Percentiles rank a stretch among this genome's conserved stretches.
Evolutionary conservation across 2,113 vertebrate species (phyloP).

Genomic region (Bucco capensis): DNA sequence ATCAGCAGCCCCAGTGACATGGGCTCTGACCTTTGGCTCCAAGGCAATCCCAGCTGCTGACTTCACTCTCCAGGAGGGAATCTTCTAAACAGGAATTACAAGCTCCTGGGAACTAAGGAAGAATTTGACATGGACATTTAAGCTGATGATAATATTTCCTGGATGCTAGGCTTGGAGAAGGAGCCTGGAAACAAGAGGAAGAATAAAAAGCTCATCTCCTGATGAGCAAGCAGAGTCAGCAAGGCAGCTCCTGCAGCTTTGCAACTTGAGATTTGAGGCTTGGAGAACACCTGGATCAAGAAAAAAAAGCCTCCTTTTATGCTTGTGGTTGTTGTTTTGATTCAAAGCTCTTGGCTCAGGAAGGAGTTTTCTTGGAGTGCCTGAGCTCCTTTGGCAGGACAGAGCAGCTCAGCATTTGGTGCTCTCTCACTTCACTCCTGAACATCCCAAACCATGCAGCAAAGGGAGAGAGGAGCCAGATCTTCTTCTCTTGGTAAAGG

Average conservation of each 20-base stretch:
- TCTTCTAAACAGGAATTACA: not conserved
- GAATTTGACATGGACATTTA: not conserved
- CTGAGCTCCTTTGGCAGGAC: not conserved
- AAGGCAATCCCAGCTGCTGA: not conserved
- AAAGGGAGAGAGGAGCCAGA: not conserved
- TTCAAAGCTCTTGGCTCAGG: not conserved
- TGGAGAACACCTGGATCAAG: not conserved
- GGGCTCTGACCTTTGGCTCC: not conserved
- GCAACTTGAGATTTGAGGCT: not conserved
- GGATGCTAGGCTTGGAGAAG: not conserved
- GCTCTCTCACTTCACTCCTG: not conserved
- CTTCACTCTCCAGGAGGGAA: not conserved
- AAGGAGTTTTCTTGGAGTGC: not conserved
- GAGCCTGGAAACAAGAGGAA: not conserved
- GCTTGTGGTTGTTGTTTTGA: not conserved
- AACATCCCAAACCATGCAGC: rapidly evolving
- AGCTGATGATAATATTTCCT: not conserved
- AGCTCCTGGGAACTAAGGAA: not conserved
- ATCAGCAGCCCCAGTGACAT: not conserved
- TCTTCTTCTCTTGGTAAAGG: rapidly evolving
- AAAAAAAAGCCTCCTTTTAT: not conserved
- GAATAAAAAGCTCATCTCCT: no score
- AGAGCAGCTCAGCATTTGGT: not conserved
- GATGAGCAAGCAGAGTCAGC: not conserved
- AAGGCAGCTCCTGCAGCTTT: not conserved